phyloP scores from a whole-genome alignment of 2,113 vertebrate genomes.

The Motacilla alba region DNA sequence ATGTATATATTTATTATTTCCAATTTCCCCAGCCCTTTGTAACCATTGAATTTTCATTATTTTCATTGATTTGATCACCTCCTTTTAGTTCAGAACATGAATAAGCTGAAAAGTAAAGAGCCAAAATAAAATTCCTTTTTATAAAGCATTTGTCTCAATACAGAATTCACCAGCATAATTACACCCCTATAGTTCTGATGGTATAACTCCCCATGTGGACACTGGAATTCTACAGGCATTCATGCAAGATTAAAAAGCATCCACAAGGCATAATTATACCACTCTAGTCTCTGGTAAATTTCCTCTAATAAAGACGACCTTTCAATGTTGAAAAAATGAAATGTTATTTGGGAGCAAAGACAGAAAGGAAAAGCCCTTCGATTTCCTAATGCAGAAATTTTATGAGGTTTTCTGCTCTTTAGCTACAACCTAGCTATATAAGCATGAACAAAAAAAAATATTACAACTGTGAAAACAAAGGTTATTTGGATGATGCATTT shows the following conservation, averaged over 20 bases:
- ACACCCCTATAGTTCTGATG: neutral
- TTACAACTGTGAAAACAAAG: neutral
- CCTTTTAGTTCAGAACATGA: conserved; percentile 12
- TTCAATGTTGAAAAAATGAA: neutral
- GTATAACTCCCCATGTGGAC: conserved; percentile 12
- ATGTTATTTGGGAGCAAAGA: neutral
- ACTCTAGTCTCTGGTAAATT: conserved; percentile 29
- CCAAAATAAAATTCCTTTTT: conserved; percentile 34
- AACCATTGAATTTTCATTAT: conserved; percentile 48
- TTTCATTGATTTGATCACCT: conserved; percentile 50
- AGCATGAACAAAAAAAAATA: neutral
- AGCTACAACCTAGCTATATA: neutral
- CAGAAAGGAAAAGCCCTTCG: neutral
- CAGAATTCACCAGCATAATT: conserved; percentile 20
- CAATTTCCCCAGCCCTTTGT: neutral
- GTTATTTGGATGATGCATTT: neutral
- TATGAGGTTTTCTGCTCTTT: neutral
- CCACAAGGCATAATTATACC: conserved; percentile 44
- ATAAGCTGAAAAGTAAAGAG: conserved; percentile 13
- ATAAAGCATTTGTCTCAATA: conserved; percentile 17
- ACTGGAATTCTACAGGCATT: conserved; percentile 28
- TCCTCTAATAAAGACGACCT: conserved; percentile 7
- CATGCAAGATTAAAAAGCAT: conserved; percentile 50
- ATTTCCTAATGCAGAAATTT: neutral
- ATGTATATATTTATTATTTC: conserved; percentile 46